A percentile compares a stretch with the other conserved stretches of the same genome.
phyloP scores from a whole-genome alignment of 2,888 invertebrate genomes.

The Biston betularia region DNA sequence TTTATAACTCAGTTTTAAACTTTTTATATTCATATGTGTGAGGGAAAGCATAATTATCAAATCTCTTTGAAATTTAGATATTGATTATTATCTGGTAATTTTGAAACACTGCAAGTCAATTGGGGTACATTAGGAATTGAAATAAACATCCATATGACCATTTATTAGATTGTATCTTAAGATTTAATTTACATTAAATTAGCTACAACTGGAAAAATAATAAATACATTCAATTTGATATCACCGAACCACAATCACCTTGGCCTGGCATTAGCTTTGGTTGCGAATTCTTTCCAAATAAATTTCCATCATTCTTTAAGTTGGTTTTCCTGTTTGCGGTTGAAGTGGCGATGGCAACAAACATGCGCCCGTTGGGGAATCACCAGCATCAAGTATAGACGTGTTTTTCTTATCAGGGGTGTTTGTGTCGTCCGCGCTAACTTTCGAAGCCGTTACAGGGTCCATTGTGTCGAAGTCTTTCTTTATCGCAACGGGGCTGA shows the following conservation, averaged over 20 bases:
- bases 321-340: slow-evolving; percentile 71
- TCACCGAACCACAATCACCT: slow-evolving; percentile 43
- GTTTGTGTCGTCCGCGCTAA: slow-evolving; percentile 12
- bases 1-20: no score
- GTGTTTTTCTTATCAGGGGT: slow-evolving; percentile 44
- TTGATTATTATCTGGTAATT: neutral
- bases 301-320: slow-evolving; percentile 43
- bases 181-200: slow-evolving; percentile 32
- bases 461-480: slow-evolving; percentile 82
- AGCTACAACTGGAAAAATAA: slow-evolving; percentile 43
- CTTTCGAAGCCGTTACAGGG: slow-evolving; percentile 44
- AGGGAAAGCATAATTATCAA: slow-evolving; percentile 1
- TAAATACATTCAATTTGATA: slow-evolving; percentile 47
- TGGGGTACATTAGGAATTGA: neutral
- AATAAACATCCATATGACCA: slow-evolving; percentile 14
- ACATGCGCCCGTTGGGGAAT: slow-evolving; percentile 77
- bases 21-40: neutral
- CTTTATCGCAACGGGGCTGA: slow-evolving; percentile 67
- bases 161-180: slow-evolving; percentile 32
- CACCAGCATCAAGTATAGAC: slow-evolving; percentile 75
- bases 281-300: slow-evolving; percentile 32
- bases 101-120: neutral
- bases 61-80: neutral
- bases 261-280: slow-evolving; percentile 50
- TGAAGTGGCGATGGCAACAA: slow-evolving; percentile 87